Conservation (phyloP, 2,113 vertebrate genomes). For the Xiphorhynchus elegans region DNA sequence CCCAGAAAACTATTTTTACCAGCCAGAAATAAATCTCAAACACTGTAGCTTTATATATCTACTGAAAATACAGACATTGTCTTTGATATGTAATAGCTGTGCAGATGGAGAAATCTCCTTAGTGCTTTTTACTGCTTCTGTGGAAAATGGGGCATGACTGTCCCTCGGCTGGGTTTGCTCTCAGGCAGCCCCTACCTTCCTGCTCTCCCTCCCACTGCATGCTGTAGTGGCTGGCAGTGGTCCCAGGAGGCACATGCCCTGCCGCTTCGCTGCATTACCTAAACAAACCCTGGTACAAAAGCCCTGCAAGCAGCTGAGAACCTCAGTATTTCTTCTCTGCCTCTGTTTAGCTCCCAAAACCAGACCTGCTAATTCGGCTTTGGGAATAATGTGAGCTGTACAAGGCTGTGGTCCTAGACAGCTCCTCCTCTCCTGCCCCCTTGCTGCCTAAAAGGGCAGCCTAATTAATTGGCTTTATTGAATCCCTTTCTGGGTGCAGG, state of each 20-base stretch:
- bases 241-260: not conserved
- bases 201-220: not conserved
- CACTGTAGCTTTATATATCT: not conserved
- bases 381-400: not conserved
- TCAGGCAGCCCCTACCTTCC: not conserved
- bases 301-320: slow-evolving; percentile 23
- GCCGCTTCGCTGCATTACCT: not conserved
- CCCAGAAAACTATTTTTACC: slow-evolving; percentile 16
- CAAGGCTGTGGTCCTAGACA: not conserved
- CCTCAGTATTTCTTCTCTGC: not conserved
- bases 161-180: not conserved
- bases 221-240: not conserved
- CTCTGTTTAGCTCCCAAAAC: not conserved
- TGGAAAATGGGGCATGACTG: slow-evolving; percentile 53
- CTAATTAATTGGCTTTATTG: slow-evolving; percentile 63
- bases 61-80: slow-evolving; percentile 52
- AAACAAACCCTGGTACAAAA: slow-evolving; percentile 29
- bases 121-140: slow-evolving; percentile 22
- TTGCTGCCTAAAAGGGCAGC: slow-evolving; percentile 44
- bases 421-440: not conserved
- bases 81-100: slow-evolving; percentile 54
- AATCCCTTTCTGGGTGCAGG: slow-evolving; percentile 33
- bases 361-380: slow-evolving; percentile 16
- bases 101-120: slow-evolving; percentile 63
- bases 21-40: slow-evolving; percentile 28